Conservation (phyloP, 2,888 invertebrate species). For the Aphrophora alni region DNA sequence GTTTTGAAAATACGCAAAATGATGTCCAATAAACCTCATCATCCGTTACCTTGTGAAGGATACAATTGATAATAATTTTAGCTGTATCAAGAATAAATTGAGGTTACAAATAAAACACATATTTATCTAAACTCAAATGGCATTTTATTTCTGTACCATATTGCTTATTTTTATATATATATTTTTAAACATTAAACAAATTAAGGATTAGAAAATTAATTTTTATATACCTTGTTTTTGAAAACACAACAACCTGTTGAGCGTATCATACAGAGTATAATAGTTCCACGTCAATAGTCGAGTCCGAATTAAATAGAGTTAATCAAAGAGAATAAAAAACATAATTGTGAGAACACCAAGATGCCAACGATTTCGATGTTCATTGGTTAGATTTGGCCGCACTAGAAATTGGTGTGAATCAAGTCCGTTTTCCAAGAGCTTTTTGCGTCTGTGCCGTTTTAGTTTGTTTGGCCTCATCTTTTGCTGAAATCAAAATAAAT, state of each 20-base stretch:
- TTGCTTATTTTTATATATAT: neutral
- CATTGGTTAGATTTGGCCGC: neutral
- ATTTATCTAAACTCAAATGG: conserved; percentile 4
- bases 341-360: neutral
- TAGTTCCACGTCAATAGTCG: neutral
- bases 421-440: conserved; percentile 62
- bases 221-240: neutral
- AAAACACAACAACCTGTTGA: neutral
- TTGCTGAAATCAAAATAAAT: conserved; percentile 59
- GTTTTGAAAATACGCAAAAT: no score
- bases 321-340: neutral
- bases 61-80: no score
- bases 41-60: no score
- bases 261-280: neutral
- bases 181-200: neutral
- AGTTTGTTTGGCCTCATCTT: conserved; percentile 65
- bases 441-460: conserved; percentile 68
- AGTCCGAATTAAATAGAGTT: neutral
- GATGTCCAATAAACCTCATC: no score
- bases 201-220: neutral
- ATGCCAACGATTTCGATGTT: neutral
- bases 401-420: conserved; percentile 10
- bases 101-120: neutral
- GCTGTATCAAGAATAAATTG: neutral
- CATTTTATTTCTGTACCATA: neutral